Evolutionary conservation across 2,888 invertebrate genomes (phyloP).

Genomic region (Aporophyla lueneburgensis): DNA sequence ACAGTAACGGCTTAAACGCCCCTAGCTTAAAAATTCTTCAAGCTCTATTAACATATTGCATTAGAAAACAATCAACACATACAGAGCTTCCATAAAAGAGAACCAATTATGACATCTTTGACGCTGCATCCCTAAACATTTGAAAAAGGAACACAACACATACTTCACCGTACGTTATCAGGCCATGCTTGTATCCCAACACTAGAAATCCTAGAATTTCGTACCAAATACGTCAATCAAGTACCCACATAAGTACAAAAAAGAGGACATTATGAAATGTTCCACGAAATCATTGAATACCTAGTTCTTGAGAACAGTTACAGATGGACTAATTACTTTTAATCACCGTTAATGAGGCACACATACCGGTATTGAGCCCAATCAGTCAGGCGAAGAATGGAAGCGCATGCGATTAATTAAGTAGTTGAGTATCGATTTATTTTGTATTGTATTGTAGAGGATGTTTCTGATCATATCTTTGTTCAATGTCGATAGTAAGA

Average conservation of each 20-base stretch:
- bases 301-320: constrained; percentile 46
- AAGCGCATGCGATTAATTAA: constrained; percentile 50
- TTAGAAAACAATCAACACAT: constrained; percentile 11
- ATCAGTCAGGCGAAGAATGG: constrained; percentile 45
- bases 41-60: neutral
- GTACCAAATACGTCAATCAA: constrained; percentile 21
- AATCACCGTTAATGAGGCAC: constrained; percentile 58
- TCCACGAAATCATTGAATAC: constrained; percentile 36
- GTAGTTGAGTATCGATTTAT: constrained; percentile 32
- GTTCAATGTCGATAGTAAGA: too few species aligned
- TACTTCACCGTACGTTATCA: constrained; percentile 3
- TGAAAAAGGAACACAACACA: constrained; percentile 16
- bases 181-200: neutral
- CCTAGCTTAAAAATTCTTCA: neutral
- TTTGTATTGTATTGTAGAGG: neutral
- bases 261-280: constrained; percentile 25
- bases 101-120: constrained; percentile 15
- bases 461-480: neutral
- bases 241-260: constrained; percentile 2
- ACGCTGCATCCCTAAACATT: constrained; percentile 21
- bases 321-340: constrained; percentile 54
- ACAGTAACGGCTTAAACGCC: neutral
- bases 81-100: neutral
- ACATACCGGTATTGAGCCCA: constrained; percentile 34
- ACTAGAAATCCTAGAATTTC: constrained; percentile 6